A percentile compares a stretch with the other conserved stretches of the same genome.
phyloP scores from a whole-genome alignment of 2,888 invertebrate species.

The Brenthis daphne region DNA sequence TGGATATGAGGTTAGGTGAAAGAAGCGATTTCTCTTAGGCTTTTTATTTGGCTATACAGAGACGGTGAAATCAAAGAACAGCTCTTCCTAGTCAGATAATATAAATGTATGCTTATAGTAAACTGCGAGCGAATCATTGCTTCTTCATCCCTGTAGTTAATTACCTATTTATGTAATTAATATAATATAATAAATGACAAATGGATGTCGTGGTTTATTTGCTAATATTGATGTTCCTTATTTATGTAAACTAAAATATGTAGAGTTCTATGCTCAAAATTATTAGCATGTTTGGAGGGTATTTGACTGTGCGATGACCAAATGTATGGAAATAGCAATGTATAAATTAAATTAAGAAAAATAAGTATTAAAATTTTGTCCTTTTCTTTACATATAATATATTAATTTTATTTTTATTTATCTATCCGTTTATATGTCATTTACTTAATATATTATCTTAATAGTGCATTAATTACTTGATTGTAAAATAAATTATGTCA shows the following conservation, averaged over 20 bases:
- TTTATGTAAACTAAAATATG: slow-evolving; percentile 33
- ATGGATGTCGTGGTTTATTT: slow-evolving; percentile 44
- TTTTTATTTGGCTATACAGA: slow-evolving; percentile 52
- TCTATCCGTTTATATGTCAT: not conserved
- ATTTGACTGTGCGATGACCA: slow-evolving; percentile 15
- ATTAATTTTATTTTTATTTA: not conserved
- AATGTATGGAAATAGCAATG: slow-evolving; percentile 4
- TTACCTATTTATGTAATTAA: slow-evolving; percentile 43
- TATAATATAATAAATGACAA: slow-evolving; percentile 40
- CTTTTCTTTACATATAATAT: not conserved
- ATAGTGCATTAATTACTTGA: not conserved
- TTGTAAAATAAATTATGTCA: not conserved
- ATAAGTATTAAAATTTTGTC: not conserved
- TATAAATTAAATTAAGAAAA: not conserved
- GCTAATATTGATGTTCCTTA: slow-evolving; percentile 45
- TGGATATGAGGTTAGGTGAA: slow-evolving; percentile 17
- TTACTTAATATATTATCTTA: slow-evolving; percentile 9
- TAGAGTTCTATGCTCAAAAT: slow-evolving; percentile 37
- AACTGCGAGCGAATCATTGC: slow-evolving; percentile 40
- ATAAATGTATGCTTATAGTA: slow-evolving; percentile 46
- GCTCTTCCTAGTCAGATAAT: slow-evolving; percentile 65
- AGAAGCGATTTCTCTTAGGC: slow-evolving; percentile 39
- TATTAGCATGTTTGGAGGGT: slow-evolving; percentile 28
- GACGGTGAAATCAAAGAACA: slow-evolving; percentile 53
- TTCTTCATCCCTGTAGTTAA: slow-evolving; percentile 40